Base-by-base conservation (phyloP, 2,797 vertebrate species). In the Rhincodon typus region DNA sequence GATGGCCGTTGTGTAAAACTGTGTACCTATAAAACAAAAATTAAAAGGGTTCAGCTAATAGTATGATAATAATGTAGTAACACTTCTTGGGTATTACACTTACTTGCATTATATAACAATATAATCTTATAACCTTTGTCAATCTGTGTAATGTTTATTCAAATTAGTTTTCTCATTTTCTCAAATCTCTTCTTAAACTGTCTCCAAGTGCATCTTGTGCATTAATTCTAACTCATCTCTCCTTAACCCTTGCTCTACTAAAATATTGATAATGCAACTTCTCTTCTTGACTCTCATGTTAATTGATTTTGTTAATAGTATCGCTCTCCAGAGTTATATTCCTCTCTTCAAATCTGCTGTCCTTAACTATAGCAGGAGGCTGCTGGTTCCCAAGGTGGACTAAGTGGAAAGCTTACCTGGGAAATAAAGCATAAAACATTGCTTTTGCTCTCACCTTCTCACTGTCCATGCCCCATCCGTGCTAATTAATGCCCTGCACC, bases 1-100 rank as follows among this genome's bases (percentile, higher is more conserved):
- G 98, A 97, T 97, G 98, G 96, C 98, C 98, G 0, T 99, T 99
- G 96, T 97, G 98, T 96, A 99, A 97, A 96, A 98, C 98, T 90
- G 98, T 98, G 97, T 99, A 99, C 97, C 99, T 99, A 96, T 77
- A 86, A 96, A 95, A 34, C 27, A 96, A 8, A 46, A 96, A 96
- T 96, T 96, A 96, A 21, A 25, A 42, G 6, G 66, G 46, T 53
- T 53, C 70, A 95, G 70, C 30, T 53, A 13, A 53, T n/a, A 38
- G 0, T 67, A 69, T 38, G 17, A 66, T 66, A 93, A 2, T 0
- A 42, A 21, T 69, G 12, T 12, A 23, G 25, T 69, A 23, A 93
- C 4, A 62, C 13, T 62, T 62, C 57, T 62, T 69, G 19, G 90
- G 10, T 8, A 93, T 34, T 21, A 30, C 19, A 62, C 42, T 38